Evolutionary conservation across 2,888 invertebrate genomes (phyloP), one percentile per base, ranked within the genome.

Genomic region (Pristionchus maxplancki): DNA sequence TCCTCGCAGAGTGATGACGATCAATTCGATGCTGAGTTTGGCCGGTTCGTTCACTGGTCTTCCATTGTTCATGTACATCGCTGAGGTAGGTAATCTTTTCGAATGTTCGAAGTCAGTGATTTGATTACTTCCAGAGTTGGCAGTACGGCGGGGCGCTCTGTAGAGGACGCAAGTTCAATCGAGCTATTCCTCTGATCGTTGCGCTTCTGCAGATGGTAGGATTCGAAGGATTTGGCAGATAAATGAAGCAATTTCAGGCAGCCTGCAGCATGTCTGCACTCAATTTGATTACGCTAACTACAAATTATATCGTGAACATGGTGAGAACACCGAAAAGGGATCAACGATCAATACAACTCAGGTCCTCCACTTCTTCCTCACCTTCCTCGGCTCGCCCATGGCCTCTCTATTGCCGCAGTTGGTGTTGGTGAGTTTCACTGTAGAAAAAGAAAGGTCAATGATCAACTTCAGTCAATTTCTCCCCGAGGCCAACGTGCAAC

Each of bases 341-440:
- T n/a, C n/a, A 50, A 48, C n/a, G 8, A 50, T 50, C 9, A 53
- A 82, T 50, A 9, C 15, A 28, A 48, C 5, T 40, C 53, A 85
- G 85, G 20, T 44, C 15, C 11, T n/a, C 20, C 85, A 85, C 44
- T 85, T 85, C 62, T 62, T 64, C 62, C 44, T 64, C 15, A 37
- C 64, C 62, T 85, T 64, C 28, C 20, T 85, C 85, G 85, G 85
- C 4, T 62, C 85, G 15, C 85, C 85, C n/a, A 85, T 85, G 37
- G 85, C 85, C 5, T 64, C 85, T 1, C 85, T 85, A 2, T 24
- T 85, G 9, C 85, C 85, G 15, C 62, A 53, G 64, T 37, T 85
- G 20, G 44, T 85, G 15, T 20, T 85, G n/a, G 85, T 85, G 20
- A 64, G 85, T 34, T 1, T 13, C 6, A 28, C 11, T 20, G 24